Conservation (phyloP, 2,888 invertebrate species). For the Stratiomys singularior region DNA sequence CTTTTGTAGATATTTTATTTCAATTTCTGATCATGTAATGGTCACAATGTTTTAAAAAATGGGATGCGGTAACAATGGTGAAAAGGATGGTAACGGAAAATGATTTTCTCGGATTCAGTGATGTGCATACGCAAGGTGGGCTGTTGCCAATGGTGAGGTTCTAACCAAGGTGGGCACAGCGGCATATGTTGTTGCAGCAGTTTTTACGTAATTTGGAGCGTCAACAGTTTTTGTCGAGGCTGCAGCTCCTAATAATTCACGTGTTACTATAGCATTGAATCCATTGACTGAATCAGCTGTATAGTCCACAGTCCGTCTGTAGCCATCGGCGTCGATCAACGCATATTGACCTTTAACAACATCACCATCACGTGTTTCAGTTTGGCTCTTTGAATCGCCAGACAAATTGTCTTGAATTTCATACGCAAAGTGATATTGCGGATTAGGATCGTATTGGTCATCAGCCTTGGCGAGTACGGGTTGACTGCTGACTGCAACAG, state of each 20-base stretch:
- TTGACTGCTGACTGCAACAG: slow-evolving; percentile 51
- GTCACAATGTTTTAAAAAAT: slow-evolving; percentile 29
- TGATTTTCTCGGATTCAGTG: slow-evolving; percentile 21
- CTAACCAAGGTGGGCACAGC: slow-evolving; percentile 32
- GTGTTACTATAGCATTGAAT: slow-evolving; percentile 64
- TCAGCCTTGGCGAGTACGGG: slow-evolving; percentile 55
- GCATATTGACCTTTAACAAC: slow-evolving; percentile 65
- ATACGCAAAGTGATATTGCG: slow-evolving; percentile 64
- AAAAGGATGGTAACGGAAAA: slow-evolving; percentile 7
- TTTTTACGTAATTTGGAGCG: slow-evolving; percentile 40
- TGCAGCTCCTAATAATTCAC: slow-evolving; percentile 49
- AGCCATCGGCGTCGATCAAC: slow-evolving; percentile 65
- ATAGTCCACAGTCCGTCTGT: slow-evolving; percentile 64
- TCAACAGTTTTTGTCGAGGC: slow-evolving; percentile 43
- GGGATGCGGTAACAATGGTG: slow-evolving; percentile 16
- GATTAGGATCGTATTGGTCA: slow-evolving; percentile 64
- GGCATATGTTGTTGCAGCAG: slow-evolving; percentile 28
- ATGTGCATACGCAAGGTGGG: slow-evolving; percentile 32
- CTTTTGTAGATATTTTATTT: slow-evolving; percentile 46
- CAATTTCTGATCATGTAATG: background rate
- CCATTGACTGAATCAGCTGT: slow-evolving; percentile 64
- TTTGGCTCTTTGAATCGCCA: slow-evolving; percentile 65
- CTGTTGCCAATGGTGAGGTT: slow-evolving; percentile 38
- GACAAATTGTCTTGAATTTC: slow-evolving; percentile 64
- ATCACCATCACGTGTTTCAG: slow-evolving; percentile 65